Evolutionary conservation across 92 coral and sea anemone species (phyloP), one percentile per base, ranked within the genome.

Genomic region (Porites divaricata): DNA sequence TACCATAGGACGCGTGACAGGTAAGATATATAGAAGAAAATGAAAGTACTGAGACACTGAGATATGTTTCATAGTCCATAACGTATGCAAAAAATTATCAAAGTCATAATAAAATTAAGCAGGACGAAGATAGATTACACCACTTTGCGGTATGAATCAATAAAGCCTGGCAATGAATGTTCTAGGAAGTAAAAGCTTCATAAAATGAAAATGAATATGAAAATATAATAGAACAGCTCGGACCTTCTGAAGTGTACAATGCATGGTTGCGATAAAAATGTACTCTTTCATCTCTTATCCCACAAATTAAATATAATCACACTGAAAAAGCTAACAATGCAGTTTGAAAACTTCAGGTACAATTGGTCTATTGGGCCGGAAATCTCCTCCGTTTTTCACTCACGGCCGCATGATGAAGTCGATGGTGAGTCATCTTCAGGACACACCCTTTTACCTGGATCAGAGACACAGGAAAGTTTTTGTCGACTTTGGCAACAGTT

Each of bases 401-500:
- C 88, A 84, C 56, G 95, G 95, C 7, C 92, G 98, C 51, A 72
- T 82, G 68, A 74, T 91, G 69, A 85, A 80, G 58, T 25, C 90
- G 1, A 50, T 66, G 25, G 17, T 72, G 1, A 51, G 56, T 11
- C 62, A 83, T 17, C 9, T 77, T 16, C 72, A 56, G 57, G 73
- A 65, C 17, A 73, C 98, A 9, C 95, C 95, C 9, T 92, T 91
- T 71, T 72, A 81, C 20, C 79, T 91, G 61, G 93, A 89, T 24
- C 50, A 76, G n/a, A 48, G 13, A 6, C 72, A 53, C 22, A 45
- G 77, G 23, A 78, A 66, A 35, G 21, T 91, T 24, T 80, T 61
- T 45, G 25, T 92, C 6, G 98, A 94, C 84, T 78, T 94, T 23
- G 95, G 95, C 50, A 94, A 94, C 79, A 78, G 88, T 72, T 66